Evolutionary conservation across 2,113 vertebrate genomes (phyloP), one percentile per base, ranked within the genome.

Genomic region (Jacana jacana): DNA sequence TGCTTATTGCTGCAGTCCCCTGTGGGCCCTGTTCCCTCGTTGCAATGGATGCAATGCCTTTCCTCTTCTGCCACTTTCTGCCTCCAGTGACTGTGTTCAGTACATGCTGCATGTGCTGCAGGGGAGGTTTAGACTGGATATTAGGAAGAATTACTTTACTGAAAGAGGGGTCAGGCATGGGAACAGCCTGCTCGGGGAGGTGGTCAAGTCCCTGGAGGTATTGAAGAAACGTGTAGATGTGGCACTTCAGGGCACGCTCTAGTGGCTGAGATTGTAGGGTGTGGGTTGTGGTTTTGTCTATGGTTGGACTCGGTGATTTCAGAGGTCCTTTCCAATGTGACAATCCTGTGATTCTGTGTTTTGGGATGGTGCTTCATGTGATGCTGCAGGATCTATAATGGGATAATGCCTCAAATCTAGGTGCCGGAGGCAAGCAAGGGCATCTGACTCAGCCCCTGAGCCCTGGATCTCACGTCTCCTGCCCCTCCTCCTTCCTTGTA

Each of bases 381-480:
- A 13, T 65, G 0, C 28, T 39, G 40, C 39, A 17, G 22, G 17
- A 14, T 3, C 5, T 10, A 9, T 49, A 37, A 54, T 28, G 31
- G n/a, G 22, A 66, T 4, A 70, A 15, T 40, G 40, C 17, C n/a
- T 63, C 35, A 72, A 71, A 64, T 42, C 27, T 20, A 35, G 25
- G 40, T 23, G 35, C 12, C 0, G 1, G 72, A 57, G 33, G n/a
- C 40, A 78, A 55, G 25, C 0, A 2, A 92, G 16, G 25, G 22
- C 31, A 86, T 25, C 20, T 57, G 11, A 4, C 44, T 78, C 2
- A 1, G 27, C 27, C 9, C n/a, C 46, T 1, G 3, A 81, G 35
- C 44, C 5, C 3, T 0, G 0, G 18, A 37, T 11, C 37, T 64
- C 33, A 3, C 0, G 0, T 28, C n/a, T 57, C 20, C 40, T 84